These are phyloP conservation scores for Melanargia galathea DNA, from an alignment of 2,888 invertebrate genomes.

Conservation along the genomic window DNA sequence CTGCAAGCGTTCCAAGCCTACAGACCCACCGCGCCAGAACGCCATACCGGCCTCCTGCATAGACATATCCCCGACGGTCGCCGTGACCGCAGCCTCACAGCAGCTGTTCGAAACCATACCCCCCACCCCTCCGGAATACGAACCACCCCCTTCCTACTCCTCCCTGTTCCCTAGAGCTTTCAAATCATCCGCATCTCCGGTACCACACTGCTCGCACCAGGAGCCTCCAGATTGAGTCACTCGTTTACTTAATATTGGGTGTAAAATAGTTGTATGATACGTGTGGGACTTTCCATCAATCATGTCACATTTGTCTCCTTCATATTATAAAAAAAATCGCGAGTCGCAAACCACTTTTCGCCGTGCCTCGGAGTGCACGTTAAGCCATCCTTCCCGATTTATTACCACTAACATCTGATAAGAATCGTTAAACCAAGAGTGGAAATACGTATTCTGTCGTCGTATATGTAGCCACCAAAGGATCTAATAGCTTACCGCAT, in stretches of 20 bases:
- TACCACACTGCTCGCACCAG: conserved; percentile 76
- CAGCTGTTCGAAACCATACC: conserved; percentile 67
- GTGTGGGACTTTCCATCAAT: conserved; percentile 3
- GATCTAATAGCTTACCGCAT: too few species aligned
- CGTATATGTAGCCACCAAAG: too few species aligned
- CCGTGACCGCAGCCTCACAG: conserved; percentile 67
- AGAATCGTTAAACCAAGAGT: too few species aligned
- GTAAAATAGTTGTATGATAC: conserved; percentile 15
- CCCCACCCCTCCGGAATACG: conserved; percentile 84
- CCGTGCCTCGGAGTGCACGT: too few species aligned
- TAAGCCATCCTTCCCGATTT: too few species aligned
- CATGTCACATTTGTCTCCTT: background rate
- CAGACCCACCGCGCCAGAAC: conserved; percentile 69
- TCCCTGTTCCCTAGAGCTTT: conserved; percentile 83
- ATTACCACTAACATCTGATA: too few species aligned
- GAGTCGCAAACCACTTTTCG: too few species aligned
- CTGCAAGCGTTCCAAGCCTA: conserved; percentile 75
- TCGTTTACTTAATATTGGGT: conserved; percentile 23
- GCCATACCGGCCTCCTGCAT: conserved; percentile 77
- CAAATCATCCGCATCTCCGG: conserved; percentile 71
- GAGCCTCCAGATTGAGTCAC: conserved; percentile 67
- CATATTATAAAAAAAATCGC: too few species aligned
- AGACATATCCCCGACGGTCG: conserved; percentile 72
- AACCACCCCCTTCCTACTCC: conserved; percentile 85
- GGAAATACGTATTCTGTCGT: too few species aligned